Base-by-base conservation (phyloP, 1,140 invertebrate genomes). In the Bacillus rossius region DNA sequence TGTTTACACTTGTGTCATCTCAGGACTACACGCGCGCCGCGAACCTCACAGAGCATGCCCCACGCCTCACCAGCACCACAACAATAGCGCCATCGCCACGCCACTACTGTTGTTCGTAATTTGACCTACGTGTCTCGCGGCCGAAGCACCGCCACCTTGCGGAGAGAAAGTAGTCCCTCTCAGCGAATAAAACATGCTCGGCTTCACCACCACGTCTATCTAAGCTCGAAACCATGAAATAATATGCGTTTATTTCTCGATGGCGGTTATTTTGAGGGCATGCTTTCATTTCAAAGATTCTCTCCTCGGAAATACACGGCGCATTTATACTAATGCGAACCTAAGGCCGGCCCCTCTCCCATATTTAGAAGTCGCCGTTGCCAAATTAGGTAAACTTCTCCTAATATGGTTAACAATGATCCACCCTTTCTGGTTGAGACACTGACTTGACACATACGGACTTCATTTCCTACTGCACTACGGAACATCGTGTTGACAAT, bases 321-420 rank as follows among this genome's bases (percentile, higher is more conserved):
- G 60, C 37, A 61, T 20, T 14, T 23, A 61, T 61, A 57, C 34
- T 34, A 17, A 1, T 13, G 17, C 10, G 7, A 16, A 3, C 25
- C 14, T 57, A 57, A 57, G 54, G 47, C 50, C 55, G 47, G 59
- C 56, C 56, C 41, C 60, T 54, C 56, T 69, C 63, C 70, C 70
- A 66, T 71, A 69, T 71, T 70, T 68, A 70, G 66, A 68, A 71
- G 66, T 66, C 61, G 64, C 61, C 64, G 64, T 65, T 67, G 69
- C 70, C 67, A 71, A 71, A 71, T 70, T 69, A 69, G 70, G 70
- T 67, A 71, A 69, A 68, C 63, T 70, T 69, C 62, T 59, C 67
- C 70, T 64, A 66, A 66, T 70, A 71, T 65, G 69, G 70, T 55
- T 63, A 66, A 65, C 63, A 54, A 61, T 66, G 66, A 66, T 65